Conservation (phyloP, 2,113 vertebrate species). For the Amia ocellicauda region DNA sequence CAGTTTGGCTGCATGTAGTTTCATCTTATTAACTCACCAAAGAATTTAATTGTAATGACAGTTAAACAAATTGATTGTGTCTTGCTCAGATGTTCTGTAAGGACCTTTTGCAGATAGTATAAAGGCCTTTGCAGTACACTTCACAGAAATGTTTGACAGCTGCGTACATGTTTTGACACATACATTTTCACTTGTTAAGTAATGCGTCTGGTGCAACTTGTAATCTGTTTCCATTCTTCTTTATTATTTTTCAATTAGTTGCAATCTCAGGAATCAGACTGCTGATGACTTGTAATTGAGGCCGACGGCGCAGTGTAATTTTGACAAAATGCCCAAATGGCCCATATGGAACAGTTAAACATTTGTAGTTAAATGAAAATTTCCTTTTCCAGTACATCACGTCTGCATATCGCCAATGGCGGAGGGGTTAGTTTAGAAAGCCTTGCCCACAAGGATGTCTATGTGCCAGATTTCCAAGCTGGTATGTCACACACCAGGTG, state of each 20-base stretch:
- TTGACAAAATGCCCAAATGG: constrained; percentile 21
- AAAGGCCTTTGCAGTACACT: no score
- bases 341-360: constrained; percentile 23
- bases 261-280: constrained; percentile 5
- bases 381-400: constrained; percentile 19
- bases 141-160: no score
- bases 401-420: constrained; percentile 15
- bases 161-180: no score
- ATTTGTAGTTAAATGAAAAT: constrained; percentile 17
- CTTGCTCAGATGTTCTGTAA: no score
- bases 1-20: no score
- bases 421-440: constrained; percentile 10
- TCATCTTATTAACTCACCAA: no score
- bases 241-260: constrained; percentile 32
- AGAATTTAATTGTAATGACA: no score
- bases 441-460: constrained; percentile 12
- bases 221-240: constrained; percentile 22
- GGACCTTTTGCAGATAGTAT: no score
- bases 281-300: constrained; percentile 8
- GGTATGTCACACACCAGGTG: constrained; percentile 33
- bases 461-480: constrained; percentile 22
- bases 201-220: constrained; percentile 19
- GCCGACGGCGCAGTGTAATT: constrained; percentile 4
- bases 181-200: not conserved
- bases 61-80: no score